phyloP scores from a whole-genome alignment of 2,888 invertebrate genomes.

The Zaprionus bogoriensis region DNA sequence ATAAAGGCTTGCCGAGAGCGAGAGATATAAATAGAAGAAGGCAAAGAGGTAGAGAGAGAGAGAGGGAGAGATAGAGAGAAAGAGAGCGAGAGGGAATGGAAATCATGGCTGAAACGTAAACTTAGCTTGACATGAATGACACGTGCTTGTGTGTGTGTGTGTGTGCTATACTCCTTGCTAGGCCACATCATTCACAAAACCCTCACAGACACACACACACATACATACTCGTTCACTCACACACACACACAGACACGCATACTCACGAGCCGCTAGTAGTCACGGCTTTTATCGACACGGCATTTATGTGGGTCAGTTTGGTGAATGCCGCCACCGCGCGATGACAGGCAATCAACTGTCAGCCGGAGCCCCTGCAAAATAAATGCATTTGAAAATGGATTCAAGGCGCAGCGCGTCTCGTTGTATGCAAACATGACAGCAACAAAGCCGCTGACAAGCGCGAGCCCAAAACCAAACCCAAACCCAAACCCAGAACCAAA shows the following conservation, averaged over 20 bases:
- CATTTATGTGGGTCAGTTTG: conserved; percentile 68
- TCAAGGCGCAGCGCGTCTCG: conserved; percentile 42
- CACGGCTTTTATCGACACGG: conserved; percentile 47
- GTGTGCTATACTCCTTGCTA: conserved; percentile 20
- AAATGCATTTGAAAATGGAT: conserved; percentile 54
- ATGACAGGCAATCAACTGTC: conserved; percentile 65
- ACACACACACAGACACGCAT: conserved; percentile 4
- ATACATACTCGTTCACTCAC: conserved; percentile 6
- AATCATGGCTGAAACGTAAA: conserved; percentile 55
- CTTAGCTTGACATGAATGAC: conserved; percentile 62
- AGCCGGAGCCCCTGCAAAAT: conserved; percentile 44
- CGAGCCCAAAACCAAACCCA: conserved; percentile 23
- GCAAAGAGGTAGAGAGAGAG: neutral
- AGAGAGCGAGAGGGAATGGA: conserved; percentile 14
- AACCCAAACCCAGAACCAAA: conserved; percentile 17
- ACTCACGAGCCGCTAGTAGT: conserved; percentile 41
- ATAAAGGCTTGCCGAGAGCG: conserved; percentile 43
- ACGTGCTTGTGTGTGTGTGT: conserved; percentile 28
- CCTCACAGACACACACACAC: conserved; percentile 19
- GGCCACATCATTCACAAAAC: conserved; percentile 69
- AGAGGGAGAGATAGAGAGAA: conserved; percentile 9
- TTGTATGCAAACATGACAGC: conserved; percentile 28
- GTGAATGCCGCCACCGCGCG: conserved; percentile 31
- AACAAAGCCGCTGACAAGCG: conserved; percentile 30
- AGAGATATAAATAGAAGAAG: neutral